Base-by-base conservation (phyloP, 2,888 invertebrate genomes). In the Scaptomyza polygonia region DNA sequence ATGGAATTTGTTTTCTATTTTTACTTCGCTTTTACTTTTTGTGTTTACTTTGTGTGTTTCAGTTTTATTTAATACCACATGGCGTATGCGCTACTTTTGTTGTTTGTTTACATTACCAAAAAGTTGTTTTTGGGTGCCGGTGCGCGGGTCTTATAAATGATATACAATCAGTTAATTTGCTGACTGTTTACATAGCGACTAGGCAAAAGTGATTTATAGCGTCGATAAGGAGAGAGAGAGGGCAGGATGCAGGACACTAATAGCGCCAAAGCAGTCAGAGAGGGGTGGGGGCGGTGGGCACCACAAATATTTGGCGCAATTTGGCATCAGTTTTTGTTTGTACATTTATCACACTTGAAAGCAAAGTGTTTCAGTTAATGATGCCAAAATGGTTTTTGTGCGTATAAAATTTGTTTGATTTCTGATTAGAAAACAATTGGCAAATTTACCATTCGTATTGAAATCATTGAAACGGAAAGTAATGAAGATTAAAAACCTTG, bases 121-220 rank as follows among this genome's bases (percentile, higher is more conserved):
- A 67, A 30, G 32, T 21, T 45, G 39, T 25, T 34, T 34, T 18
- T 11, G 16, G 11, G 16, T n/a, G 45, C 40, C 51, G 63, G 52
- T n/a, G n/a, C 79, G 81, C 75, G 75, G 74, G 87, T 69, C 79
- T 81, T 86, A 86, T 87, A 84, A 81, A 81, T 81, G 87, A 86
- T 81, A 72, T 78, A 84, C 82, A 84, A 81, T 81, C 87, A 81
- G 84, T 81, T 81, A 81, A 81, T 84, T 81, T 81, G 78, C 52
- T 85, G 85, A 72, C 68, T 81, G 74, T 81, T 86, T 86, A 62
- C 87, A 65, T 52, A 81, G 82, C 68, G 57, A 70, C 70, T 71
- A 72, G 63, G 56, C 49, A 14, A 11, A 43, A 42, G 30, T 16
- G 44, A 34, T 39, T 42, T 4, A 3, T 8, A 14, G 7, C 21